phyloP scores from a whole-genome alignment of 2,888 invertebrate genomes.

The Aromia moschata region DNA sequence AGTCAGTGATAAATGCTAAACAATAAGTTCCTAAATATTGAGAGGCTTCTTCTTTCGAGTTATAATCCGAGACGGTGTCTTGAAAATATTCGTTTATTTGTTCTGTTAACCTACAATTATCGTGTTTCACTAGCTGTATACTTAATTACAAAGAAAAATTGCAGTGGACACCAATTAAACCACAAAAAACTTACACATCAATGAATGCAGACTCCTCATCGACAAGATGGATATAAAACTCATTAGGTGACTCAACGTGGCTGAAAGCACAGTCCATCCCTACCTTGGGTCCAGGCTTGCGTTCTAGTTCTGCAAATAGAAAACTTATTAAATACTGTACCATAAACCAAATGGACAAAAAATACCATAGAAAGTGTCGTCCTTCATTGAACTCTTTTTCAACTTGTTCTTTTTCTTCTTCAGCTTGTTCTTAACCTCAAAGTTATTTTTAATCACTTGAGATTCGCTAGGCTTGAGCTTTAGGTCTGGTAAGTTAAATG shows the following conservation, averaged over 20 bases:
- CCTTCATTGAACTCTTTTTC: constrained; percentile 1
- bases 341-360: no score
- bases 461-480: constrained; percentile 27
- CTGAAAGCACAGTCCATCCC: constrained; percentile 41
- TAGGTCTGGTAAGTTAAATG: constrained; percentile 25
- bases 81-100: constrained; percentile 34
- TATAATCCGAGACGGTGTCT: constrained; percentile 24
- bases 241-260: constrained; percentile 46
- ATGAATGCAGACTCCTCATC: constrained; percentile 32
- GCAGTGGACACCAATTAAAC: neutral
- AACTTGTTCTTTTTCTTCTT: constrained; percentile 26
- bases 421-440: constrained; percentile 4
- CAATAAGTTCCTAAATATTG: constrained; percentile 43
- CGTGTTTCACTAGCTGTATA: no score
- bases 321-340: no score
- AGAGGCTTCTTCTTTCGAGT: constrained; percentile 41
- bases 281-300: constrained; percentile 26
- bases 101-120: constrained; percentile 35
- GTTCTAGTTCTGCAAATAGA: constrained; percentile 36
- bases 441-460: constrained; percentile 31
- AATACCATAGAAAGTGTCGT: constrained; percentile 26
- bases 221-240: constrained; percentile 50
- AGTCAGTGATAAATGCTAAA: constrained; percentile 36
- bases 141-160: neutral
- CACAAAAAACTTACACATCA: constrained; percentile 16